phyloP scores from a whole-genome alignment of 2,888 invertebrate species.

The Hoplodrina blanda region DNA sequence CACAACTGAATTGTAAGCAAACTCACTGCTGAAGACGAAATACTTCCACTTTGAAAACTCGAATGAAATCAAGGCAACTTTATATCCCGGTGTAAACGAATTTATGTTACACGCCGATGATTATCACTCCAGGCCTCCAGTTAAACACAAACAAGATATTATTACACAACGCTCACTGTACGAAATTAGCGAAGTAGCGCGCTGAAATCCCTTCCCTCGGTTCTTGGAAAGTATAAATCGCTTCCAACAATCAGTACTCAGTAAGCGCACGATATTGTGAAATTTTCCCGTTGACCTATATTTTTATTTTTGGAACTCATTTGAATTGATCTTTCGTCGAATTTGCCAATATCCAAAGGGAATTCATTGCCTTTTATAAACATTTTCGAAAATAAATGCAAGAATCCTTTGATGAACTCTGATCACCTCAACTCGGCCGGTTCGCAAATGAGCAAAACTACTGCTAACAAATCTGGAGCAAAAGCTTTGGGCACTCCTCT shows the following conservation, averaged over 20 bases:
- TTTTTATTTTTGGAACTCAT: slow-evolving; percentile 50
- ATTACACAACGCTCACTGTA: slow-evolving; percentile 62
- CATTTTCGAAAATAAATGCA: slow-evolving; percentile 55
- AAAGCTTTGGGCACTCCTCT: slow-evolving; percentile 74
- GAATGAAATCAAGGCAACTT: slow-evolving; percentile 30
- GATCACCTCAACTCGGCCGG: slow-evolving; percentile 68
- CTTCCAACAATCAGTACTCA: slow-evolving; percentile 66
- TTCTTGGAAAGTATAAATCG: slow-evolving; percentile 72
- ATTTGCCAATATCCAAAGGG: slow-evolving; percentile 29
- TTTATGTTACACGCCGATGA: slow-evolving; percentile 33
- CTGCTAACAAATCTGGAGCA: slow-evolving; percentile 77
- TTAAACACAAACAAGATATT: slow-evolving; percentile 53
- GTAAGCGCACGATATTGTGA: slow-evolving; percentile 63
- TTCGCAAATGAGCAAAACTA: slow-evolving; percentile 77
- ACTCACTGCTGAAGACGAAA: slow-evolving; percentile 36
- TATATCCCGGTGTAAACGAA: slow-evolving; percentile 31
- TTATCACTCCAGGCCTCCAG: slow-evolving; percentile 43
- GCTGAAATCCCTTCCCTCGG: slow-evolving; percentile 63
- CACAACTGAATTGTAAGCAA: slow-evolving; percentile 48
- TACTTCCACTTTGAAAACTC: slow-evolving; percentile 33
- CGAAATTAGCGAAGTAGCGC: slow-evolving; percentile 70
- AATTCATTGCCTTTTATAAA: slow-evolving; percentile 44
- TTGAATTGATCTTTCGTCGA: slow-evolving; percentile 35
- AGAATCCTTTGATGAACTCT: slow-evolving; percentile 68
- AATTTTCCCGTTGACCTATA: slow-evolving; percentile 64